Evolutionary conservation across 2,797 vertebrate genomes (phyloP), one percentile per base, ranked within the genome.

Genomic region (Psittacula echo): DNA sequence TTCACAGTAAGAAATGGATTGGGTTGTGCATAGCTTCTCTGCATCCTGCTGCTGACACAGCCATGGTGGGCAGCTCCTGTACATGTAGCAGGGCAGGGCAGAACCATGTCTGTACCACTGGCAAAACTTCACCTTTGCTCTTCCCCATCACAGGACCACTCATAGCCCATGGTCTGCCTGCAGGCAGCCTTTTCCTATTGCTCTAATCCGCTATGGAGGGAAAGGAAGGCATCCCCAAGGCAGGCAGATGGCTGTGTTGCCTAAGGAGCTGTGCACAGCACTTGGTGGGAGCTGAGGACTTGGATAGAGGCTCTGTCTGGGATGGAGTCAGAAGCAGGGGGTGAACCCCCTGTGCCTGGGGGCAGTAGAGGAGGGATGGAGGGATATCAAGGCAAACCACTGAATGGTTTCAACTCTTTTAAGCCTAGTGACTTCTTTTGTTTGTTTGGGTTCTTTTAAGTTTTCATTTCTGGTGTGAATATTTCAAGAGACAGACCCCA

Each of bases 241-340:
- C 29, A 47, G 21, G 14, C 0, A 0, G 54, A 10, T 18, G 50
- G 15, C 0, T 67, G 74, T 44, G 68, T 30, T 82, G 56, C 67
- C 2, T 0, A 21, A 26, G 16, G 37, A 27, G 10, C 32, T 2
- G 13, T 13, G 39, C 18, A 7, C 4, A 24, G 24, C 0, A 0
- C 7, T 16, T 58, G 61, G 24, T 15, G 54, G 60, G 76, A 73
- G 45, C 26, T 41, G 34, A 9, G 21, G 9, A 4, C 21, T 11
- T 1, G 13, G 39, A 32, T 10, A 48, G 22, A 29, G 15, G 30
- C 20, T 45, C 12, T 11, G 3, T 11, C 41, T 42, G 50, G 64
- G n/a, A 7, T 3, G 6, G 10, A 45, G 37, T 8, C 47, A 34
- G 39, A 44, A 44, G 32, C 34, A 54, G 21, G 11, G n/a, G 8